These are phyloP conservation scores for Gari tellinella DNA, from an alignment of 2,888 invertebrate genomes.

Conservation along the genomic window DNA sequence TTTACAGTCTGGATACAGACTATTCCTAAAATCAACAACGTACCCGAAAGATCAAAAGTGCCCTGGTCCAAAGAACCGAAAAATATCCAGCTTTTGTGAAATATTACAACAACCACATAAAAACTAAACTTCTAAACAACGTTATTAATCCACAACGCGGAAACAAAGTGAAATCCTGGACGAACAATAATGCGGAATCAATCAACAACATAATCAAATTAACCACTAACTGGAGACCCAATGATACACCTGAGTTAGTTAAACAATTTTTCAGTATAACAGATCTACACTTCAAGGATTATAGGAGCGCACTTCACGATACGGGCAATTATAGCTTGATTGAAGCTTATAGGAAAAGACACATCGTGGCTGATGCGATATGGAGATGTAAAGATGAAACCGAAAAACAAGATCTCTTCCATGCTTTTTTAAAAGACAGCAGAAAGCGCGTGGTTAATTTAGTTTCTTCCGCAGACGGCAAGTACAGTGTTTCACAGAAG, in stretches of 20 bases:
- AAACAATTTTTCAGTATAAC: conserved; percentile 24
- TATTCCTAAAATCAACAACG: no score
- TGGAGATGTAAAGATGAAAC: conserved; percentile 8
- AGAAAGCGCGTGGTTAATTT: no score
- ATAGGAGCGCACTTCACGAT: no score
- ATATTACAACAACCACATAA: conserved; percentile 4
- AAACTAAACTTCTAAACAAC: no score
- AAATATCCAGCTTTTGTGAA: background rate
- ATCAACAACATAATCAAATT: conserved; percentile 37
- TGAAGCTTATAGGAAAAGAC: background rate
- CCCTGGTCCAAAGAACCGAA: background rate
- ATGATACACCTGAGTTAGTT: conserved; percentile 17
- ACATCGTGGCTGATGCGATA: background rate
- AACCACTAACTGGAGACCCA: conserved; percentile 34
- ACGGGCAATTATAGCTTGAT: conserved; percentile 29
- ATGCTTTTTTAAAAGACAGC: conserved; percentile 6
- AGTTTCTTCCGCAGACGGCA: no score
- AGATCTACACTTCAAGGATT: conserved; percentile 31
- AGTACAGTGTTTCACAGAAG: no score
- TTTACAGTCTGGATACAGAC: no score
- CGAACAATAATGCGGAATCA: conserved; percentile 34
- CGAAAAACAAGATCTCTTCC: background rate
- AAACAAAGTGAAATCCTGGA: conserved; percentile 13
- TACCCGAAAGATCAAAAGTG: no score
- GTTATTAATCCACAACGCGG: no score